Conservation (phyloP, 2,113 vertebrate species). For the Oenanthe oenanthe region DNA sequence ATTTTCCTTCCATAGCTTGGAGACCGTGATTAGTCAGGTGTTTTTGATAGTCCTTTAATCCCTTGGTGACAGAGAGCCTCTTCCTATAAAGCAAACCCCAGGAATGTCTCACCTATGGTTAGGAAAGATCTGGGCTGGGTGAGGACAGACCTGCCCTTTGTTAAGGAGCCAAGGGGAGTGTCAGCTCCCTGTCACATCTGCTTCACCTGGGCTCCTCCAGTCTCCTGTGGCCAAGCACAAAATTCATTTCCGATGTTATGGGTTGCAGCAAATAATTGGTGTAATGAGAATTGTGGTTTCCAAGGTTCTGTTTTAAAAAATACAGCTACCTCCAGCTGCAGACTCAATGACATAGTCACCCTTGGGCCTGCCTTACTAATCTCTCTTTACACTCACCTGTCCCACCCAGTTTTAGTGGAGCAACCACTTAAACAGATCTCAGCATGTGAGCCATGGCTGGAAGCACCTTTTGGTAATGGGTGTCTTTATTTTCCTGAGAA, state of each 20-base stretch:
- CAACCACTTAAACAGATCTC: background rate
- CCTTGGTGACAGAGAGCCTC: background rate
- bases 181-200: background rate
- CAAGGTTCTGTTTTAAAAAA: slow-evolving; percentile 21
- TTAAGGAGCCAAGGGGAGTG: background rate
- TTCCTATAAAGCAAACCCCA: background rate
- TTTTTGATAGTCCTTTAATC: background rate
- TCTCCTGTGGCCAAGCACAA: background rate
- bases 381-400: slow-evolving; percentile 2
- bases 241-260: background rate
- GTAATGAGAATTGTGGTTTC: background rate
- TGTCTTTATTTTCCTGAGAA: slow-evolving; percentile 26
- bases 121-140: background rate
- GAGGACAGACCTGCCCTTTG: background rate
- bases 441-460: background rate
- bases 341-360: background rate
- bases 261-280: background rate
- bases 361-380: background rate
- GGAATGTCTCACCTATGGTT: background rate
- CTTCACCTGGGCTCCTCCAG: background rate
- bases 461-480: background rate
- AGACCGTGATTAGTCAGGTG: background rate
- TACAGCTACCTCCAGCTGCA: slow-evolving; percentile 9
- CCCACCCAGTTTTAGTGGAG: slow-evolving; percentile 29
- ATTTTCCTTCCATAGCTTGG: background rate